phyloP scores from a whole-genome alignment of 92 coral and sea anemone genomes.

The Heliopora coerulea region DNA sequence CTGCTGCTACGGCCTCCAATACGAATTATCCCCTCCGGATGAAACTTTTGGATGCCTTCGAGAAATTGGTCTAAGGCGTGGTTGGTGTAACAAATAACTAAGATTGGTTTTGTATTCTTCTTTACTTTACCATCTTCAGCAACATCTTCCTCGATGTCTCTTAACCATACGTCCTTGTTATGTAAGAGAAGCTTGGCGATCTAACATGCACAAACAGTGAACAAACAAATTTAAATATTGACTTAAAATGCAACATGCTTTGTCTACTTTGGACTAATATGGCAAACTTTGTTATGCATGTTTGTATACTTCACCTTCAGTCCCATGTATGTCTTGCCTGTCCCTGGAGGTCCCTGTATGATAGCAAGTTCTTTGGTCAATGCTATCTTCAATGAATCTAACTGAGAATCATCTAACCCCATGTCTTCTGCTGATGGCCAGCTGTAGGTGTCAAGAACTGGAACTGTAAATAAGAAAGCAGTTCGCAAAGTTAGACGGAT shows the following conservation, averaged over 20 bases:
- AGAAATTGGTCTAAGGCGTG: conserved; percentile 96
- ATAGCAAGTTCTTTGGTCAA: conserved; percentile 90
- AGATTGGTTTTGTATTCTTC: conserved; percentile 54
- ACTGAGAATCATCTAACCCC: conserved; percentile 80
- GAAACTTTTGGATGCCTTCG: conserved; percentile 83
- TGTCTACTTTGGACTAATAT: too few species aligned
- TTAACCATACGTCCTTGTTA: conserved; percentile 77
- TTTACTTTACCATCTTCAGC: conserved; percentile 15
- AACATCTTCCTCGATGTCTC: conserved; percentile 56
- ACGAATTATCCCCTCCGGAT: conserved; percentile 77
- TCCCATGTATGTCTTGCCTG: conserved; percentile 94
- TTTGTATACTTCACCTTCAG: conserved; percentile 52
- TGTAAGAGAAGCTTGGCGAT: conserved; percentile 86
- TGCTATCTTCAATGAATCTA: conserved; percentile 75
- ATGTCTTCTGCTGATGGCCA: conserved; percentile 88
- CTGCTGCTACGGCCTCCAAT: conserved; percentile 93
- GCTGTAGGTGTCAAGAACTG: conserved; percentile 50
- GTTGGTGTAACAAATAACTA: conserved; percentile 91
- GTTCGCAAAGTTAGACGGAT: too few species aligned
- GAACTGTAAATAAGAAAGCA: conserved; percentile 27
- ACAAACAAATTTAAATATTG: neutral
- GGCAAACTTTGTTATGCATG: too few species aligned
- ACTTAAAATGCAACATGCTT: neutral
- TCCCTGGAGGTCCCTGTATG: conserved; percentile 98
- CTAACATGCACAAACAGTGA: conserved; percentile 36